These are phyloP conservation scores for Platycheirus albimanus DNA, from an alignment of 2,888 invertebrate species.

Conservation along the genomic window DNA sequence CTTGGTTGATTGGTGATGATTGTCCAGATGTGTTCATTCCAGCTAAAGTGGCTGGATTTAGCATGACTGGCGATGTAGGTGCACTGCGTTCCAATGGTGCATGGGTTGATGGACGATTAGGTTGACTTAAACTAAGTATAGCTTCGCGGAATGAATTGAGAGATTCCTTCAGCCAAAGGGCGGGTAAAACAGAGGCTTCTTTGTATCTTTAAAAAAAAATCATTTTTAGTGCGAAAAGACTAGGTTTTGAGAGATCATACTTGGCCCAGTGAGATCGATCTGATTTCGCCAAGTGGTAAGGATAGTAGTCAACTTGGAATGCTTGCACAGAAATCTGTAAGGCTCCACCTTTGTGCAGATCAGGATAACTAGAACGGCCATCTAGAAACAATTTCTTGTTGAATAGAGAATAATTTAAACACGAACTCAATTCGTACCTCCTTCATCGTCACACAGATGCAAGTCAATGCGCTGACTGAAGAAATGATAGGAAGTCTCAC, in stretches of 20 bases:
- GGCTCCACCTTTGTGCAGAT: slow-evolving; percentile 94
- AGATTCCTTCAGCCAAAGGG: slow-evolving; percentile 94
- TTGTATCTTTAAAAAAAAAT: slow-evolving; percentile 84
- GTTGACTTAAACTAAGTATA: slow-evolving; percentile 89
- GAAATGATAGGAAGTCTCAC: slow-evolving; percentile 98
- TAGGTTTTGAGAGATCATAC: slow-evolving; percentile 78
- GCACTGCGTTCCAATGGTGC: slow-evolving; percentile 81
- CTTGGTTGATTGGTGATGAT: slow-evolving; percentile 75
- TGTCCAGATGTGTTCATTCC: slow-evolving; percentile 71
- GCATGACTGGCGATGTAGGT: slow-evolving; percentile 79
- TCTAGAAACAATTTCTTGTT: slow-evolving; percentile 83
- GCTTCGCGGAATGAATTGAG: slow-evolving; percentile 90
- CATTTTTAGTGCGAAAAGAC: not conserved
- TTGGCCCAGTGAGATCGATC: slow-evolving; percentile 95
- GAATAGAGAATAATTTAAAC: not conserved
- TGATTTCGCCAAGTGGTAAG: slow-evolving; percentile 95
- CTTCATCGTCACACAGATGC: slow-evolving; percentile 97
- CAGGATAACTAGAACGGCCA: slow-evolving; percentile 92
- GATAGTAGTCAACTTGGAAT: slow-evolving; percentile 96
- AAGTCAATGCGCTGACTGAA: slow-evolving; percentile 96
- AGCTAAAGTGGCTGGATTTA: slow-evolving; percentile 77
- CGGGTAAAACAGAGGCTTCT: slow-evolving; percentile 91
- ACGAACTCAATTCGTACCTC: slow-evolving; percentile 84
- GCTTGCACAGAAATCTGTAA: slow-evolving; percentile 94
- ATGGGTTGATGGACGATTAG: slow-evolving; percentile 82